phyloP scores from a whole-genome alignment of 2,888 invertebrate species.

The Volucella zonaria region DNA sequence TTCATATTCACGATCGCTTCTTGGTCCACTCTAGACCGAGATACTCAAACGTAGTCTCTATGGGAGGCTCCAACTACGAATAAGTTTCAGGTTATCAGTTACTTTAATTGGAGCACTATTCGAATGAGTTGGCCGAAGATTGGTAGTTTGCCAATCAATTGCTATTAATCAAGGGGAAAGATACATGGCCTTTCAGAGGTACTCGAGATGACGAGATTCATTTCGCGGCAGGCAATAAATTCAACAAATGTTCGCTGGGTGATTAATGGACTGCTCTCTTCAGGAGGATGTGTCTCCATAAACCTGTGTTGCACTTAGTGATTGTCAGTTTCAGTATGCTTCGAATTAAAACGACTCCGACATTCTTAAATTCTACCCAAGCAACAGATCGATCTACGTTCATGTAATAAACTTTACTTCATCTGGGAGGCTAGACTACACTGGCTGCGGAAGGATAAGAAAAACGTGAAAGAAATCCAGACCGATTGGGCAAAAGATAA shows the following conservation, averaged over 20 bases:
- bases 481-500: too few relatives aligned
- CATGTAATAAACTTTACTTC: too few relatives aligned
- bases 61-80: background rate
- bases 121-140: conserved; percentile 43
- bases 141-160: conserved; percentile 53
- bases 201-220: conserved; percentile 23
- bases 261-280: conserved; percentile 32
- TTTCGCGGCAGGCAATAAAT: conserved; percentile 53
- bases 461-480: too few relatives aligned
- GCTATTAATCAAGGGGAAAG: conserved; percentile 52
- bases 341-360: too few relatives aligned
- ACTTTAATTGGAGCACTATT: conserved; percentile 68
- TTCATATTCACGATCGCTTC: conserved; percentile 50
- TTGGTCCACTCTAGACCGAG: background rate
- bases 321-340: too few relatives aligned
- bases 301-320: too few relatives aligned
- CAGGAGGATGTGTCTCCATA: too few relatives aligned
- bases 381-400: too few relatives aligned
- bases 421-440: too few relatives aligned
- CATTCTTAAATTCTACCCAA: too few relatives aligned
- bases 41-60: background rate
- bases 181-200: background rate
- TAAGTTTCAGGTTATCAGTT: conserved; percentile 47
- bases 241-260: conserved; percentile 52
- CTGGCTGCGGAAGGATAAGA: too few relatives aligned